Percentiles rank a stretch among this genome's conserved stretches.
phyloP scores from a whole-genome alignment of 1,140 invertebrate species.

The Drosophila triauraria region DNA sequence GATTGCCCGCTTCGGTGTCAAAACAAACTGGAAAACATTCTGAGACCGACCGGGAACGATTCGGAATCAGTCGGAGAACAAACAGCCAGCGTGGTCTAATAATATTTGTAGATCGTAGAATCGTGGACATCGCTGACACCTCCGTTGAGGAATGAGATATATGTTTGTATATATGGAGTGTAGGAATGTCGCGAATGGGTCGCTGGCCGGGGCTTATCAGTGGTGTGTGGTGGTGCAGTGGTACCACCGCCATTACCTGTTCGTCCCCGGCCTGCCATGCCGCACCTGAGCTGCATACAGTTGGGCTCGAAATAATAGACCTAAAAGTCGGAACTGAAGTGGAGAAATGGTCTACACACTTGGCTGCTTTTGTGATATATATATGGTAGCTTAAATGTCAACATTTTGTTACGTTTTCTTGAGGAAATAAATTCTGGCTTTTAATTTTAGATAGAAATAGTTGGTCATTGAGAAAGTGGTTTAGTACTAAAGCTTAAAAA shows the following conservation, averaged over 20 bases:
- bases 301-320: slow-evolving; percentile 7
- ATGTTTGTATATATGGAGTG: not conserved
- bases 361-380: not conserved
- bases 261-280: not conserved
- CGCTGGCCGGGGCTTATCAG: slow-evolving; percentile 46
- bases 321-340: not conserved
- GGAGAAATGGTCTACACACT: slow-evolving; percentile 8
- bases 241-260: slow-evolving; percentile 34
- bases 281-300: slow-evolving; percentile 16
- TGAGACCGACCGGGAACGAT: slow-evolving; percentile 18
- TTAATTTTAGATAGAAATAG: not conserved
- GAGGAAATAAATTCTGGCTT: not conserved
- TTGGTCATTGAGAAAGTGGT: too few species aligned
- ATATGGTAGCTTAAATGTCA: not conserved
- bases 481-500: too few species aligned
- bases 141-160: slow-evolving; percentile 24
- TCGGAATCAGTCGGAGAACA: slow-evolving; percentile 33
- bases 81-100: slow-evolving; percentile 32
- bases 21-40: slow-evolving; percentile 57
- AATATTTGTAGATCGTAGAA: slow-evolving; percentile 58
- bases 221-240: slow-evolving; percentile 8
- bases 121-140: slow-evolving; percentile 37
- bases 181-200: slow-evolving; percentile 44
- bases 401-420: slow-evolving; percentile 1
- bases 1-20: slow-evolving; percentile 67